These are phyloP conservation scores for Myotis pilosus DNA, from an alignment of 2,797 vertebrate genomes.

Conservation along the genomic window DNA sequence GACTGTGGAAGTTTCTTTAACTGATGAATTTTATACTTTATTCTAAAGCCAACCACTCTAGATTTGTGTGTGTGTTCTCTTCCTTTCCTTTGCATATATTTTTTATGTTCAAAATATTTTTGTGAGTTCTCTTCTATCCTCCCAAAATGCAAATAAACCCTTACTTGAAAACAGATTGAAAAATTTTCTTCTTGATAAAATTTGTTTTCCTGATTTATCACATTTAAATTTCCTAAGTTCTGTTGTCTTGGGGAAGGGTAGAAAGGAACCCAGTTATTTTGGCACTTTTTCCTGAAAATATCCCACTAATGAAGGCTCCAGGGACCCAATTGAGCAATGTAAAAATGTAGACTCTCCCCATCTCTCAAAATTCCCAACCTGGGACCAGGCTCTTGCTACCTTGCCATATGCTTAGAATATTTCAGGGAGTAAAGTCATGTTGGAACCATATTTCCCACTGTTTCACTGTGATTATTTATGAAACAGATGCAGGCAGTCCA, in stretches of 20 bases:
- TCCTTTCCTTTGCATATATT: neutral
- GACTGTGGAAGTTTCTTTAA: conserved; percentile 65
- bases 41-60: conserved; percentile 51
- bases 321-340: neutral
- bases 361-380: conserved; percentile 57
- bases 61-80: neutral
- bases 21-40: conserved; percentile 42
- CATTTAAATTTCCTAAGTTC: conserved; percentile 2
- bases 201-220: conserved; percentile 43
- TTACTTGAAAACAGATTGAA: conserved; percentile 57
- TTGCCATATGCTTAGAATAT: conserved; percentile 65
- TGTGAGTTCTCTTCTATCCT: neutral
- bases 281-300: conserved; percentile 60
- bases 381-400: neutral
- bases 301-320: conserved; percentile 54
- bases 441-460: conserved; percentile 64
- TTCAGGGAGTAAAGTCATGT: conserved; percentile 55
- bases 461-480: conserved; percentile 57
- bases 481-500: conserved; percentile 36
- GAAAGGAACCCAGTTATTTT: neutral
- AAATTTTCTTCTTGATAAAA: conserved; percentile 59
- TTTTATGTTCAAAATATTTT: neutral
- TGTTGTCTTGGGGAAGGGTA: neutral
- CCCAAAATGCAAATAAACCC: conserved; percentile 9
- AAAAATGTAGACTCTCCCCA: conserved; percentile 11